phyloP scores from a whole-genome alignment of 2,113 vertebrate species.

The Piprites chloris region DNA sequence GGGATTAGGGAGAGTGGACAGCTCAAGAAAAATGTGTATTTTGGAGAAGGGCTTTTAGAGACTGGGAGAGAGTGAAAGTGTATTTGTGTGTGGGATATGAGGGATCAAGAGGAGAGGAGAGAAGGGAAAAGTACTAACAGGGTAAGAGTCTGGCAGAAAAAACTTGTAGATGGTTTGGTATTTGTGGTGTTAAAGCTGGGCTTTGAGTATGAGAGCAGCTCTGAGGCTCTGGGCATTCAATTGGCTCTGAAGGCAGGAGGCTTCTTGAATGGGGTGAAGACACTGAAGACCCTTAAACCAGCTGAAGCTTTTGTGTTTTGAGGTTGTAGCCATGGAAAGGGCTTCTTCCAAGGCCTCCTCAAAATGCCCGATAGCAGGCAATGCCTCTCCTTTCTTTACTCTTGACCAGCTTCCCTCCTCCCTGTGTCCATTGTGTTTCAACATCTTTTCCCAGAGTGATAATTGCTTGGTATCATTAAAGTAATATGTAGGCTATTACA shows the following conservation, averaged over 20 bases:
- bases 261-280: neutral
- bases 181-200: neutral
- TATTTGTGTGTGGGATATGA: neutral
- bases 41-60: neutral
- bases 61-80: neutral
- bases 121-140: neutral
- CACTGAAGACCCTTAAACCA: neutral
- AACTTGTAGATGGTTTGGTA: fast-evolving
- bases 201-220: neutral
- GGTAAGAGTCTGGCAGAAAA: neutral
- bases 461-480: neutral
- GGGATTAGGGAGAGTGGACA: neutral
- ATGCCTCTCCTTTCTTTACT: neutral
- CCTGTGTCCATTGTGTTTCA: neutral
- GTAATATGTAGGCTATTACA: neutral
- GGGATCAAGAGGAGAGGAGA: neutral
- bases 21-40: neutral
- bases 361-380: neutral
- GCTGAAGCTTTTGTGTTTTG: neutral
- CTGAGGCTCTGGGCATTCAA: fast-evolving
- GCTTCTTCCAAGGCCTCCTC: neutral
- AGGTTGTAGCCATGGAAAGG: neutral
- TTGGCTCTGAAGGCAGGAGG: neutral
- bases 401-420: neutral
- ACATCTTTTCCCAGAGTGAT: neutral